Conservation (phyloP, 2,113 vertebrate genomes). For the Alligator sinensis region DNA sequence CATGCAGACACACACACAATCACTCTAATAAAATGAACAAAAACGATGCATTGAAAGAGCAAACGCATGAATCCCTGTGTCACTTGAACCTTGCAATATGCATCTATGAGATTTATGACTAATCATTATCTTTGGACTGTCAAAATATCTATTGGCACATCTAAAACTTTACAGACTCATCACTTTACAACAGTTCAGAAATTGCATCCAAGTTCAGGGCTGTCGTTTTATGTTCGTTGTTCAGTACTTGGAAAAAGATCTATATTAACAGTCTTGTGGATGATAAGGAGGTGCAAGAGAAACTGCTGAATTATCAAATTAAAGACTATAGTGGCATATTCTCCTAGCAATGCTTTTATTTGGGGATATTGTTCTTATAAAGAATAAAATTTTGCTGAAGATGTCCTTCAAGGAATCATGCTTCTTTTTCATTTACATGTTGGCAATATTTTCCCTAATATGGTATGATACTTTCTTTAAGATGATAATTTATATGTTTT, state of each 20-base stretch:
- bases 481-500: neutral
- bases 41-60: neutral
- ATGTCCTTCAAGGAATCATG: neutral
- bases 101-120: neutral
- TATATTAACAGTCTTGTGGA: neutral
- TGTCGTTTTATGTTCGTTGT: neutral
- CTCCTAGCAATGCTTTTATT: neutral
- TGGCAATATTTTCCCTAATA: neutral
- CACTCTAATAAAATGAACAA: neutral
- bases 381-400: neutral
- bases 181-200: neutral
- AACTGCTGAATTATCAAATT: neutral
- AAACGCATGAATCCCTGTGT: neutral
- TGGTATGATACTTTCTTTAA: neutral
- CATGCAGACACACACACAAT: too few species aligned
- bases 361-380: neutral
- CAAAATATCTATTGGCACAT: neutral
- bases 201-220: neutral
- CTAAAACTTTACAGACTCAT: neutral
- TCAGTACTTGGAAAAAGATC: neutral
- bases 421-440: neutral
- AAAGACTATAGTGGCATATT: neutral
- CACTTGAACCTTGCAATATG: neutral
- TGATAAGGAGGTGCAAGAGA: neutral
- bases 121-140: neutral